Conservation (phyloP, 2,113 vertebrate species). For the Crotalus helleri region DNA sequence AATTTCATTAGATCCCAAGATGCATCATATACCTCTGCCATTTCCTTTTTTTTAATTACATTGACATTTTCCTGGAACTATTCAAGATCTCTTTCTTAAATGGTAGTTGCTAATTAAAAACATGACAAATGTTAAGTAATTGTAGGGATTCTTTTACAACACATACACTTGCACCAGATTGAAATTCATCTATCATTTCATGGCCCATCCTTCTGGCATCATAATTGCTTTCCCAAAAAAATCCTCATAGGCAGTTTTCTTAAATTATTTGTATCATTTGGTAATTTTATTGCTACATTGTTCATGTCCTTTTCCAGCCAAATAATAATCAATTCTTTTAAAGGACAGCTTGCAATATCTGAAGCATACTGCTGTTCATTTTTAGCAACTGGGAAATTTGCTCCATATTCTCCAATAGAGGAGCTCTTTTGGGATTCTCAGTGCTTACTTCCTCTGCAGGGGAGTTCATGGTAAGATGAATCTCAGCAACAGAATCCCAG, state of each 20-base stretch:
- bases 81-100: background rate
- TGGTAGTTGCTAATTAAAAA: slow-evolving; percentile 6
- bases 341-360: background rate
- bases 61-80: slow-evolving; percentile 7
- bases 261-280: slow-evolving; percentile 3
- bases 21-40: background rate
- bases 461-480: background rate
- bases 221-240: background rate
- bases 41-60: background rate
- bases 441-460: background rate
- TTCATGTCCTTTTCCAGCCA: background rate
- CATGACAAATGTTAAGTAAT: background rate
- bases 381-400: background rate
- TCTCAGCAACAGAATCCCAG: background rate
- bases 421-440: background rate
- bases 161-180: background rate
- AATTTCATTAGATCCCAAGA: background rate
- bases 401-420: background rate
- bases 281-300: background rate
- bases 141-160: background rate
- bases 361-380: background rate
- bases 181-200: slow-evolving; percentile 20
- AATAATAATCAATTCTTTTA: background rate
- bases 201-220: background rate
- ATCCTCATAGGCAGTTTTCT: background rate